phyloP scores from a whole-genome alignment of 2,888 invertebrate genomes.

The Malthinus seriepunctatus region DNA sequence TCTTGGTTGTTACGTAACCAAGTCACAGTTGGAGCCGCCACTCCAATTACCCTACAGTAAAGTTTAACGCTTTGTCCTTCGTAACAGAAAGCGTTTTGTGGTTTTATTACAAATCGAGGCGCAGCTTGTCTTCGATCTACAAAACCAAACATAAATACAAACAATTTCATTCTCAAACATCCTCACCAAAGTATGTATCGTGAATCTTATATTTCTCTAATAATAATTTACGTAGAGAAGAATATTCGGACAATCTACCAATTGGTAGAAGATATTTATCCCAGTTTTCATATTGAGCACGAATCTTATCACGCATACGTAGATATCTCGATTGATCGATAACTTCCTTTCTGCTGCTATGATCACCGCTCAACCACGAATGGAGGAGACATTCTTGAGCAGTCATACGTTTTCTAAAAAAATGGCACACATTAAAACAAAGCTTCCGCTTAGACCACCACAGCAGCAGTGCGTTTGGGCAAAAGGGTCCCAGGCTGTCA shows the following conservation, averaged over 20 bases:
- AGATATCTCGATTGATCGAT: slow-evolving; percentile 87
- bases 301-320: slow-evolving; percentile 84
- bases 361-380: slow-evolving; percentile 92
- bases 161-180: slow-evolving; percentile 11
- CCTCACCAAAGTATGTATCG: slow-evolving; percentile 89
- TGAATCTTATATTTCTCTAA: slow-evolving; percentile 97
- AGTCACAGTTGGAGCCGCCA: slow-evolving; percentile 91
- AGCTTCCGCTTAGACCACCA: too few relatives aligned
- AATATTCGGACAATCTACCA: slow-evolving; percentile 96
- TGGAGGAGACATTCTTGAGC: slow-evolving; percentile 97
- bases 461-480: too few relatives aligned
- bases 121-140: slow-evolving; percentile 97
- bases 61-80: slow-evolving; percentile 98
- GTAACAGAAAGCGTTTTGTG: slow-evolving; percentile 92
- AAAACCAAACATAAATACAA: neutral
- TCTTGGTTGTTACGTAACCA: slow-evolving; percentile 96
- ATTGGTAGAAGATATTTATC: slow-evolving; percentile 89
- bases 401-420: slow-evolving; percentile 93
- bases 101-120: slow-evolving; percentile 96
- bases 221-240: slow-evolving; percentile 91
- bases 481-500: too few relatives aligned
- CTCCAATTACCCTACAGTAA: slow-evolving; percentile 94
- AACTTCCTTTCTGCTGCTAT: slow-evolving; percentile 70
- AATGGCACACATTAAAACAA: slow-evolving; percentile 29
- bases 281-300: slow-evolving; percentile 80